Conservation (phyloP, 2,888 invertebrate genomes). For the Hirtodrosophila cameraria region DNA sequence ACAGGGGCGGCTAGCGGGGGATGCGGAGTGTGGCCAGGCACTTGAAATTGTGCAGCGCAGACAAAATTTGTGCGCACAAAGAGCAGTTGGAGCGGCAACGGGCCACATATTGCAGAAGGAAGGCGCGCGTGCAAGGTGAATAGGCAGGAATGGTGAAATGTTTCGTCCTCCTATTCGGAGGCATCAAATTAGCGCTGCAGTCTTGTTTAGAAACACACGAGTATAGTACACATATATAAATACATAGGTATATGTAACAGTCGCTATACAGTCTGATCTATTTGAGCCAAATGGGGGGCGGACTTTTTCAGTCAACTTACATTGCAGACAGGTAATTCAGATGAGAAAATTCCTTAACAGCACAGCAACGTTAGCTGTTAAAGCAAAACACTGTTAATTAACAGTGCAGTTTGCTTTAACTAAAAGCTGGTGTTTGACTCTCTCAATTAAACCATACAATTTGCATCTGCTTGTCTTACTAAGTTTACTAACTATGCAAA, state of each 20-base stretch:
- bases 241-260: not conserved
- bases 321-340: constrained; percentile 26
- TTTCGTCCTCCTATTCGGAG: constrained; percentile 38
- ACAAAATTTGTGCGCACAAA: constrained; percentile 66
- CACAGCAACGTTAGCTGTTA: not conserved
- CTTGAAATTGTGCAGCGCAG: constrained; percentile 78
- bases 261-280: constrained; percentile 22
- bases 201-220: constrained; percentile 49
- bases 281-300: constrained; percentile 7
- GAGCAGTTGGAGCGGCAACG: not conserved
- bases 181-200: constrained; percentile 74
- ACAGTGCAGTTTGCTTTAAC: constrained; percentile 1
- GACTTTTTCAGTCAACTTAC: constrained; percentile 22
- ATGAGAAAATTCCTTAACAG: constrained; percentile 22
- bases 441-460: constrained; percentile 27
- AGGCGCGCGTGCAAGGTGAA: constrained; percentile 67
- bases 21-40: constrained; percentile 17
- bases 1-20: not conserved
- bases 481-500: constrained; percentile 9
- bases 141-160: constrained; percentile 51
- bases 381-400: constrained; percentile 33
- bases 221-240: not conserved
- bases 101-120: constrained; percentile 19
- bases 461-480: constrained; percentile 44
- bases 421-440: not conserved